These are phyloP conservation scores for Gortyna flavago DNA, from an alignment of 2,888 invertebrate genomes.

Conservation along the genomic window DNA sequence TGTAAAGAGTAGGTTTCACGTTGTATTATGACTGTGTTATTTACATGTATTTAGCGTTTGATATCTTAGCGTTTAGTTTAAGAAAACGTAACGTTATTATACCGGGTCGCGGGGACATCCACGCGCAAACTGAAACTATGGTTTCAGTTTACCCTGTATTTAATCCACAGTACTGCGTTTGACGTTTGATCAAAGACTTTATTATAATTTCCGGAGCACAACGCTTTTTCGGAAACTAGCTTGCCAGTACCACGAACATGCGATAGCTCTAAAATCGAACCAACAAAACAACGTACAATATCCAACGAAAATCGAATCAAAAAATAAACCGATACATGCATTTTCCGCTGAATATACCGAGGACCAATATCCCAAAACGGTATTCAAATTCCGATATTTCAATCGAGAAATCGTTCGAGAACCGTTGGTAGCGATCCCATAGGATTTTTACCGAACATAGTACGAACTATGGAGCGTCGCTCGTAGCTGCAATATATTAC, in stretches of 20 bases:
- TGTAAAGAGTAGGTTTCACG: background rate
- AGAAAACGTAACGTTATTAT: slow-evolving; percentile 1
- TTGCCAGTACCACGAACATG: background rate
- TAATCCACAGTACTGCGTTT: background rate
- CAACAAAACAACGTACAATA: background rate
- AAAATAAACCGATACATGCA: slow-evolving; percentile 29
- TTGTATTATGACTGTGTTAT: background rate
- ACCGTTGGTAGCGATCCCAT: slow-evolving; percentile 39
- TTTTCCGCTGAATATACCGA: slow-evolving; percentile 30
- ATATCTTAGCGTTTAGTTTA: background rate
- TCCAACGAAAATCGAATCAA: slow-evolving; percentile 21
- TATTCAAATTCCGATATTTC: slow-evolving; percentile 52
- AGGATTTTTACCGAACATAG: slow-evolving; percentile 42
- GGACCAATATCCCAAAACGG: slow-evolving; percentile 37
- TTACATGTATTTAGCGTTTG: background rate
- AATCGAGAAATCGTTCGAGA: slow-evolving; percentile 36
- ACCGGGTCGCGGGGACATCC: too few species aligned
- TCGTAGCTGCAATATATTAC: slow-evolving; percentile 41
- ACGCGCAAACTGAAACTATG: too few species aligned
- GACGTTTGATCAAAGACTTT: slow-evolving; percentile 40
- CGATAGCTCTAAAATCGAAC: slow-evolving; percentile 2
- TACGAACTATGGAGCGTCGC: slow-evolving; percentile 1
- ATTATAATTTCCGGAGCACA: slow-evolving; percentile 20
- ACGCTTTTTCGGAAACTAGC: background rate
- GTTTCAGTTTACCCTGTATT: background rate